A percentile compares a stretch with the other conserved stretches of the same genome.
Conservation (phyloP, 1,140 invertebrate genomes). For the Plectrocnemia conspersa region DNA sequence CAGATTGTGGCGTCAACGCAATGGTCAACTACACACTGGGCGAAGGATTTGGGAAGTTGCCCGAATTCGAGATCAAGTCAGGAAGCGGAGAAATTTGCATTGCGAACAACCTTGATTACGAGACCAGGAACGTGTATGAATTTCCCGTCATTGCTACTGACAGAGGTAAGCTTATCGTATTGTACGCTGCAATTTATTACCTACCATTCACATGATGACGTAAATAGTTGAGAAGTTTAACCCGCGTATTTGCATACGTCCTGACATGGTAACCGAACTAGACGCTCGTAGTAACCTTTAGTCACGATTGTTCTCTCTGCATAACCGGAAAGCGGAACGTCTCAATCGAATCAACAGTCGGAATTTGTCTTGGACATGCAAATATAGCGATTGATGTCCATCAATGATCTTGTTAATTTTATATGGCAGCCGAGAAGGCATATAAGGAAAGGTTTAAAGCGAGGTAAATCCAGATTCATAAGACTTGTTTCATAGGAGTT, state of each 20-base stretch:
- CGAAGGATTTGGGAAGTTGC: slow-evolving; percentile 59
- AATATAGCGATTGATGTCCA: background rate
- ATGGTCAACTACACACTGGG: slow-evolving; percentile 90
- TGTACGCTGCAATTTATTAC: background rate
- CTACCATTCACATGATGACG: slow-evolving; percentile 10
- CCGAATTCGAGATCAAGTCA: slow-evolving; percentile 74
- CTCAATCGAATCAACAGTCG: slow-evolving; percentile 7
- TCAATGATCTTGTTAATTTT: no score
- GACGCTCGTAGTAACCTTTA: slow-evolving; percentile 5
- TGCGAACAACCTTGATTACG: slow-evolving; percentile 76
- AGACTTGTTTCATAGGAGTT: no score
- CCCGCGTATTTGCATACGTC: slow-evolving; percentile 15
- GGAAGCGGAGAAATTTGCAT: slow-evolving; percentile 88
- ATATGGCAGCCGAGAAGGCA: no score
- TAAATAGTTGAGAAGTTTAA: no score
- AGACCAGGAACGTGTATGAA: slow-evolving; percentile 78
- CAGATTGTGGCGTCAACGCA: slow-evolving; percentile 91
- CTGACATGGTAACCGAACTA: slow-evolving; percentile 8
- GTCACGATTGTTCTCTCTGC: slow-evolving; percentile 11
- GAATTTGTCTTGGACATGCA: slow-evolving; percentile 1
- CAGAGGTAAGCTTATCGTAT: slow-evolving; percentile 81
- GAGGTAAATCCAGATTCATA: no score
- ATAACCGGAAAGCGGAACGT: slow-evolving; percentile 5
- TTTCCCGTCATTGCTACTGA: slow-evolving; percentile 93
- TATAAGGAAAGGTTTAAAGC: no score